Conservation (phyloP, 2,888 invertebrate species). For the Lingula anatina region DNA sequence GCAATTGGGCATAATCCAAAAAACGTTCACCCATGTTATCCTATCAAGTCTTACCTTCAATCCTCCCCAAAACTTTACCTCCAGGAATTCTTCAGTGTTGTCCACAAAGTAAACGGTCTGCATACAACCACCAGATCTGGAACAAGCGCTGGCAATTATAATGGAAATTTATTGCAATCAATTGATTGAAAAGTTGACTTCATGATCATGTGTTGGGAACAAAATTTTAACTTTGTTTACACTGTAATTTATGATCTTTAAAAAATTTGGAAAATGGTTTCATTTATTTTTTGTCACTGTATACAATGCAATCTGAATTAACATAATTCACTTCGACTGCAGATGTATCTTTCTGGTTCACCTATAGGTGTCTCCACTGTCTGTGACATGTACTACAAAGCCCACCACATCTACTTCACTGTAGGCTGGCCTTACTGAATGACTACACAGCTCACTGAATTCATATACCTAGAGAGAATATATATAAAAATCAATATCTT, state of each 20-base stretch:
- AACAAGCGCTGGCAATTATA: background rate
- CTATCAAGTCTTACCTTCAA: slow-evolving; percentile 44
- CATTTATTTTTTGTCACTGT: no score
- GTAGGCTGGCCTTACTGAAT: slow-evolving; percentile 55
- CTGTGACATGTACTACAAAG: slow-evolving; percentile 58
- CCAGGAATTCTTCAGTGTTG: slow-evolving; percentile 56
- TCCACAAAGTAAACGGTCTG: slow-evolving; percentile 64
- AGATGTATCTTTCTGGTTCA: no score
- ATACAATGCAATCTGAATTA: no score
- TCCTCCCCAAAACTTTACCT: slow-evolving; percentile 60
- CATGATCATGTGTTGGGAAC: no score
- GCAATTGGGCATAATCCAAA: no score
- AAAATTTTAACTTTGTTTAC: no score
- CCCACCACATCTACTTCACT: slow-evolving; percentile 74
- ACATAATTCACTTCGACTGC: no score
- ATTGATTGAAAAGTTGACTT: no score
- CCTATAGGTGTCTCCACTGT: slow-evolving; percentile 7
- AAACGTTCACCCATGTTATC: no score
- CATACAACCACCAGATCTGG: slow-evolving; percentile 36
- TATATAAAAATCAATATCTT: background rate
- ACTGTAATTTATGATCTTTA: no score
- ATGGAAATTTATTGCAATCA: background rate
- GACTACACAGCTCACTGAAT: slow-evolving; percentile 18
- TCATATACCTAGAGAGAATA: slow-evolving; percentile 15
- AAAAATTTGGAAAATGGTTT: no score